A percentile compares a stretch with the other conserved stretches of the same genome.
Conservation (phyloP, 2,113 vertebrate genomes). For the Excalfactoria chinensis region DNA sequence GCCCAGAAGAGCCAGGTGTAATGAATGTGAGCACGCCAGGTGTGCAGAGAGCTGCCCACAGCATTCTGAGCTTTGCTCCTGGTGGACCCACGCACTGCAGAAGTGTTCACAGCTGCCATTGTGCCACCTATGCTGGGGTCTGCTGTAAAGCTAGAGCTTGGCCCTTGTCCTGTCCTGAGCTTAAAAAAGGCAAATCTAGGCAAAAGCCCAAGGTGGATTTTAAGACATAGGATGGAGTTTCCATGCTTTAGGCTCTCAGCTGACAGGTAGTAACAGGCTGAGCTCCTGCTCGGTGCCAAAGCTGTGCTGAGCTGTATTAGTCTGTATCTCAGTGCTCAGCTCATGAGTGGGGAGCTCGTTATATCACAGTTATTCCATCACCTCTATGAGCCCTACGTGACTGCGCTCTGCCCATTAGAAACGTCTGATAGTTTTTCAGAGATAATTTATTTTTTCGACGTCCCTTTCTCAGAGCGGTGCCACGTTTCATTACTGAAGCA, state of each 20-base stretch:
- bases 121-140: not conserved
- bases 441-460: constrained; percentile 33
- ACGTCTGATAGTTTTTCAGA: not conserved
- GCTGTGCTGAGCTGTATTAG: not conserved
- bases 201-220: not conserved
- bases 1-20: not conserved
- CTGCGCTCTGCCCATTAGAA: constrained; percentile 12
- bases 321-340: not conserved
- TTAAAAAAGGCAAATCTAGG: not conserved
- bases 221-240: not conserved
- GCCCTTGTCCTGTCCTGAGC: no score
- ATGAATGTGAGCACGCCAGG: not conserved
- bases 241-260: not conserved
- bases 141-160: not conserved
- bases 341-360: not conserved
- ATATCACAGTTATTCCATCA: not conserved
- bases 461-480: not conserved
- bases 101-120: no score
- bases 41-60: not conserved
- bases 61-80: not conserved
- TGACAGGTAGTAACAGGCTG: not conserved
- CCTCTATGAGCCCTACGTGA: not conserved
- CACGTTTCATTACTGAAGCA: not conserved
- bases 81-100: not conserved
- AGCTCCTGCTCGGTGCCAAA: not conserved